Base-by-base conservation (phyloP, 2,113 vertebrate species). In the Bagarius yarrelli region DNA sequence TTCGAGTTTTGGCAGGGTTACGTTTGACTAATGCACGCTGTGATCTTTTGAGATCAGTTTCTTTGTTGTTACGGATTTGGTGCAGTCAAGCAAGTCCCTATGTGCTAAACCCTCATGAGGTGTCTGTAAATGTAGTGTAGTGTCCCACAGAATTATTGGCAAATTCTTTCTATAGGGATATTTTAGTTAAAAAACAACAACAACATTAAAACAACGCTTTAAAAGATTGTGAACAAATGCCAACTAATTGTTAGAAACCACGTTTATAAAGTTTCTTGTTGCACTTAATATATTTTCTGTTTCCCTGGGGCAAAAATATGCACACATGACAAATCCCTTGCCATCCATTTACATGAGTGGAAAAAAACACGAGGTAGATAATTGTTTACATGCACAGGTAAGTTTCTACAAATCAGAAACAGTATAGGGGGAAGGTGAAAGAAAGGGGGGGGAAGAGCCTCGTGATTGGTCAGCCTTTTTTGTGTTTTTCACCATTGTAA, bases 11-110 rank as follows among this genome's bases (percentile, higher is more conserved):
- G 12, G 32, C 19, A n/a, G 21, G 2, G 73, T 76, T 76, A 59
- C 59, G 73, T 32, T 57, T 76, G 55, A 40, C 12, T 76, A 59
- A 59, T 25, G 73, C 55, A 25, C 21, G 25, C 21, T 4, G 50
- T 72, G 23, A 59, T 76, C 73, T 59, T 34, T 76, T 40, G 72
- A 55, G 52, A 15, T 21, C 23, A 34, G 53, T 27, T 59, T 32
- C 72, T 74, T 52, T 57, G 52, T 73, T 74, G 25, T 56, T 57
- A 75, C 6, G 32, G 32, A 55, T 23, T 76, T 44, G 55, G 34
- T 25, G 73, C 73, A 59, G 73, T 59, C 73, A 59, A 59, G 23
- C 34, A 25, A 47, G 19, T 44, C 55, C 55, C 55, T 76, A 55
- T 59, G 73, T 55, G 57, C 55, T 55, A 23, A 25, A 21, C 55